phyloP scores from a whole-genome alignment of 2,797 vertebrate species.

The Allobates femoralis region DNA sequence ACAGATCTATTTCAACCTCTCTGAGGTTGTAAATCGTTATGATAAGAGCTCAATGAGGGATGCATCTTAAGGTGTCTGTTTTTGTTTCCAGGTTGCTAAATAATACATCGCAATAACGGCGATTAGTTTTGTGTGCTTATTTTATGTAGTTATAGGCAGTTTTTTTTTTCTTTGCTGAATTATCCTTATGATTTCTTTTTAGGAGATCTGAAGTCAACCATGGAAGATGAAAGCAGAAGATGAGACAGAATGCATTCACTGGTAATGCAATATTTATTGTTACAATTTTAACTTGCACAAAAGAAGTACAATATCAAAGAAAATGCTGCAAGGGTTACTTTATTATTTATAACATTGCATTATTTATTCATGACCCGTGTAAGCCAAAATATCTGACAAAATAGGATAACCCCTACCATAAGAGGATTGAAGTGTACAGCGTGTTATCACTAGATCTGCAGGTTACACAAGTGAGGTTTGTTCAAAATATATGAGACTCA shows the following conservation, averaged over 20 bases:
- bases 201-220: neutral
- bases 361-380: slow-evolving; percentile 53
- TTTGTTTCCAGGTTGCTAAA: too few species aligned
- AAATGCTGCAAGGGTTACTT: slow-evolving; percentile 53
- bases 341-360: slow-evolving; percentile 56
- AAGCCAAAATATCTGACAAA: slow-evolving; percentile 45
- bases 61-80: too few species aligned
- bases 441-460: neutral
- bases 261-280: slow-evolving; percentile 59
- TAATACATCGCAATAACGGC: too few species aligned
- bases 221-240: slow-evolving; percentile 7
- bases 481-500: slow-evolving; percentile 7
- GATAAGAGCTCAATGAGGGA: too few species aligned
- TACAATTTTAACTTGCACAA: slow-evolving; percentile 41
- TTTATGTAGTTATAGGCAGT: neutral
- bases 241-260: slow-evolving; percentile 46
- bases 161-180: neutral
- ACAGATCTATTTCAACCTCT: too few species aligned
- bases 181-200: neutral
- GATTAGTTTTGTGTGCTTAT: too few species aligned
- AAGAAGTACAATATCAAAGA: slow-evolving; percentile 56
- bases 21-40: too few species aligned
- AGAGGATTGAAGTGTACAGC: neutral
- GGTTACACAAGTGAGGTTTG: neutral
- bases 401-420: slow-evolving; percentile 14